A percentile compares a stretch with the other conserved stretches of the same genome.
Evolutionary conservation across 2,888 invertebrate genomes (phyloP).

Genomic region (Tuberolachnus salignus): DNA sequence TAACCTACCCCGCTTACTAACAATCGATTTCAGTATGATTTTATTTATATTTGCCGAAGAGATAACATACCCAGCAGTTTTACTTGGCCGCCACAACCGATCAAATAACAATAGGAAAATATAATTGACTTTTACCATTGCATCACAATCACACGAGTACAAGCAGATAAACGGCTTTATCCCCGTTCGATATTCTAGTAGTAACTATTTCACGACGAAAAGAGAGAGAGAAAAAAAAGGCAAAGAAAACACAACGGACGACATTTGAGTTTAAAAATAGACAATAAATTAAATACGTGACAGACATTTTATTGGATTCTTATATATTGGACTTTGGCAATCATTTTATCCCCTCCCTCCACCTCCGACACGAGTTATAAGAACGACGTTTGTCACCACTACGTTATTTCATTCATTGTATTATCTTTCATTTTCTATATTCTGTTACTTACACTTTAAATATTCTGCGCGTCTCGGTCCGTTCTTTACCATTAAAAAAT

Average conservation of each 20-base stretch:
- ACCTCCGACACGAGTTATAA: too few relatives aligned
- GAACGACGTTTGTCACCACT: too few relatives aligned
- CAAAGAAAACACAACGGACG: not conserved
- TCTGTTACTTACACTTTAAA: too few relatives aligned
- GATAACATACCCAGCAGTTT: not conserved
- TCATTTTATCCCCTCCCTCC: too few relatives aligned
- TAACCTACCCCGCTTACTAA: not conserved
- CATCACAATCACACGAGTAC: not conserved
- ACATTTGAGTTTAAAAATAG: not conserved
- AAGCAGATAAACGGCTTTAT: too few relatives aligned
- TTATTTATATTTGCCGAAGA: not conserved
- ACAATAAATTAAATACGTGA: not conserved
- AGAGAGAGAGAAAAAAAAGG: too few relatives aligned
- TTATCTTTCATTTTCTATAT: too few relatives aligned
- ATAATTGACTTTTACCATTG: not conserved
- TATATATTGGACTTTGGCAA: not conserved
- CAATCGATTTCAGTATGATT: slow-evolving; percentile 2
- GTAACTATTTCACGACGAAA: not conserved
- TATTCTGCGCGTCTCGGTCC: too few relatives aligned
- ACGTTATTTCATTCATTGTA: too few relatives aligned
- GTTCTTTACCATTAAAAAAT: too few relatives aligned
- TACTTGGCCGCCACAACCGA: not conserved
- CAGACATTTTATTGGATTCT: not conserved
- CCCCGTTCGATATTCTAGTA: not conserved
- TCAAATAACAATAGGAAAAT: not conserved